Evolutionary conservation across 2,113 vertebrate genomes (phyloP), one percentile per base, ranked within the genome.

Genomic region (Ceratotherium simum): DNA sequence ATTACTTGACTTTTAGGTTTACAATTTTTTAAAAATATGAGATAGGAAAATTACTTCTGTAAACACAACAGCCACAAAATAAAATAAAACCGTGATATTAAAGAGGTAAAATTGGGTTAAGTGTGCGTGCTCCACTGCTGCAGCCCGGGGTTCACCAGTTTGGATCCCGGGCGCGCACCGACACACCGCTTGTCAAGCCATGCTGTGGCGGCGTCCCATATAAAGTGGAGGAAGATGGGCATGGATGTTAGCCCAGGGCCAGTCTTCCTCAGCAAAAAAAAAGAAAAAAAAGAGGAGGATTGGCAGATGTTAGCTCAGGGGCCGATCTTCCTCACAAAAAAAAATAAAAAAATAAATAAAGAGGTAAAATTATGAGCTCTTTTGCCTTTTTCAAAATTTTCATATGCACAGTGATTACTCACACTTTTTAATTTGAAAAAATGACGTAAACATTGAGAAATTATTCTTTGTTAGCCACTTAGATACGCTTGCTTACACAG

Each of bases 11-110:
- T 83, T 81, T 56, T 2, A 42, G 39, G 20, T 33, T 48, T n/a
- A 62, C 1, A 20, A 33, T 18, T 67, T 60, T 69, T 67, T 13
- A 86, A 78, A 85, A 51, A 78, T 1, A 91, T 25, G 14, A 83
- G 31, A 65, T 70, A 33, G 36, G 42, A 92, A 95, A 86, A 31
- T 82, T 54, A 70, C 80, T 94, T 95, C 84, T 39, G 5, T 58
- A 90, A 97, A 73, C 51, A 93, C 25, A 88, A 67, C 1, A 75
- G 36, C 46, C 4, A 75, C 54, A 48, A 96, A 85, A 39, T 29
- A 85, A 96, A 95, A 91, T 25, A 81, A 92, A 92, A 81, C 42
- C 33, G 46, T 69, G 56, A 29, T n/a, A 78, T 75, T 88, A 79
- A 70, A 75, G 64, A 20, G 46, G 5, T 16, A 69, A 93, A 83